Evolutionary conservation across 2,888 invertebrate genomes (phyloP), one percentile per base, ranked within the genome.

Genomic region (Acleris emargana): DNA sequence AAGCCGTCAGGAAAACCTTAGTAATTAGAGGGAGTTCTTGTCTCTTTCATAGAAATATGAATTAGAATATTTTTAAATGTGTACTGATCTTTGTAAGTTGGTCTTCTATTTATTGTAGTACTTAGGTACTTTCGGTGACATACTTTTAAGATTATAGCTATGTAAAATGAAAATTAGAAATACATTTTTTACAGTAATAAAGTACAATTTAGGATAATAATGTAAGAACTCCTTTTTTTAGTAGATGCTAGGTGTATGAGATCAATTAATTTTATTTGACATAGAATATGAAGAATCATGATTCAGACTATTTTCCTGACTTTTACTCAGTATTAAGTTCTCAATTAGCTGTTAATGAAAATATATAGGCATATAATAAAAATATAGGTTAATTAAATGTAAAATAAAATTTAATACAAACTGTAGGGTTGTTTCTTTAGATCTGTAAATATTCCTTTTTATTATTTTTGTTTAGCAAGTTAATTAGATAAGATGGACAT

Each of bases 81-180:
- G 88, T 91, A 89, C 88, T 88, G 87, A 87, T 83, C 67, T 63
- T 85, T 91, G 88, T 91, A 91, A 88, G 87, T 85, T 89, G 82
- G 85, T 87, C 87, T 84, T 88, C 88, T 91, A 92, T 91, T 91
- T 91, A 92, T 91, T 92, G 91, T 91, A 89, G 91, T 91, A 90
- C 91, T 80, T 87, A 83, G 88, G 91, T 91, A 91, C 91, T 83
- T 86, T 78, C 74, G 86, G 86, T 88, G 89, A 89, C 87, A 86
- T 89, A 86, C 76, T 85, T 84, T 79, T 91, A 91, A 90, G 89
- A 81, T 78, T 77, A 81, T 86, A 84, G 83, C 79, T 84, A 83
- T 90, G 87, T 91, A 83, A 86, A 83, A 77, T 81, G 76, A 81
- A 82, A 80, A 77, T 79, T 78, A 82, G 78, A 80, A 80, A 76